Evolutionary conservation across 2,888 invertebrate species (phyloP).

Genomic region (Omphaloscelis lunosa): DNA sequence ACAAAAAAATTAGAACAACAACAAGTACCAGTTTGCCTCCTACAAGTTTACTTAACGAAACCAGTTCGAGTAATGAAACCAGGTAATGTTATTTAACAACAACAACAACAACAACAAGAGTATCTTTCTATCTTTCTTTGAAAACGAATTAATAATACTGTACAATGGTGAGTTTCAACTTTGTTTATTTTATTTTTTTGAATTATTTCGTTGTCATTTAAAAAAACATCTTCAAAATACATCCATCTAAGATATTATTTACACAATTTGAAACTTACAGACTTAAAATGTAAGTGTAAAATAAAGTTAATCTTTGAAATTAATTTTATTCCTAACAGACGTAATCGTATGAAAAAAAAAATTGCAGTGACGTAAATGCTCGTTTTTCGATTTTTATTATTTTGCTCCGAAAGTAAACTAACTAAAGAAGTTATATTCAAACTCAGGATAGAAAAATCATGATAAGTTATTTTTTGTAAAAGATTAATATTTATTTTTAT

Average conservation of each 20-base stretch:
- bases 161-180: no score
- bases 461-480: neutral
- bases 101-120: no score
- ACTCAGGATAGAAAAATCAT: neutral
- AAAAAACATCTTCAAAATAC: no score
- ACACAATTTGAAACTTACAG: no score
- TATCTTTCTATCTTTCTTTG: neutral
- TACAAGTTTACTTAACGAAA: neutral
- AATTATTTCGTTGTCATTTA: no score
- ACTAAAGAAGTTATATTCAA: neutral
- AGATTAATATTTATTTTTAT: constrained; percentile 1
- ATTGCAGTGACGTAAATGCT: neutral
- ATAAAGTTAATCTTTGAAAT: neutral
- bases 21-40: constrained; percentile 32
- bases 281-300: no score
- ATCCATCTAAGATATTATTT: no score
- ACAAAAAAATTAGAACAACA: neutral
- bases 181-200: neutral
- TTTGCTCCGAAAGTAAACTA: neutral
- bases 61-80: constrained; percentile 4
- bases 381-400: neutral
- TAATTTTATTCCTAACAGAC: neutral
- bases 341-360: neutral
- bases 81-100: constrained; percentile 51
- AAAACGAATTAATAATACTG: neutral